Conservation (phyloP, 1,140 invertebrate species). For the Notospermus geniculatus region DNA sequence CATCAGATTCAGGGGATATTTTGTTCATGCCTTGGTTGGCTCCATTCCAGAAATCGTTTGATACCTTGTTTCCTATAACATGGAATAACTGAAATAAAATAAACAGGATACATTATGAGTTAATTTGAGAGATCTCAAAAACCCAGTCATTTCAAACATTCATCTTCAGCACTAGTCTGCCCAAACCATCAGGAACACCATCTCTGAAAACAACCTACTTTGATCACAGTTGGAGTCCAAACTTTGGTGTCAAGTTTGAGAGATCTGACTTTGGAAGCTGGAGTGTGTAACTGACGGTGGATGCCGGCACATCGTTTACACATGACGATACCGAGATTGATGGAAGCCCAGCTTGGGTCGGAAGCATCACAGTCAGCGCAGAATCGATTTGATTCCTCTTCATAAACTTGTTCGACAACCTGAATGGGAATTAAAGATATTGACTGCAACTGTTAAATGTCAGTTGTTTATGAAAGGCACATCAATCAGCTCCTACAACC, state of each 20-base stretch:
- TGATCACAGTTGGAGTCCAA: constrained; percentile 46
- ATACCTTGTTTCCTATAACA: constrained; percentile 41
- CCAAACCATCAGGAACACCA: too few species aligned
- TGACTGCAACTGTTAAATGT: too few species aligned
- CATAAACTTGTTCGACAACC: constrained; percentile 38
- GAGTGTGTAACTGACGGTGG: constrained; percentile 30
- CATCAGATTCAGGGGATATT: constrained; percentile 1
- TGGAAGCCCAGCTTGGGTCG: constrained; percentile 48
- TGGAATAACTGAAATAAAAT: constrained; percentile 37
- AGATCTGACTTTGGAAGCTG: constrained; percentile 40
- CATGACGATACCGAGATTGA: constrained; percentile 42
- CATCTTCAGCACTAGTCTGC: too few species aligned
- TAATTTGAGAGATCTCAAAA: too few species aligned
- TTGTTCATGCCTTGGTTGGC: neutral
- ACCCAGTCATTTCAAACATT: constrained; percentile 2
- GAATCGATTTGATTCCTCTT: constrained; percentile 36
- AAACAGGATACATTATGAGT: too few species aligned
- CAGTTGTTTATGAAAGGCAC: too few species aligned
- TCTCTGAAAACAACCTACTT: constrained; percentile 33
- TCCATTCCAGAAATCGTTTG: constrained; percentile 41
- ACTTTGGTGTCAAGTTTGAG: constrained; percentile 45
- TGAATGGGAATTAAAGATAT: too few species aligned
- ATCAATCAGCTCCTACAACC: too few species aligned
- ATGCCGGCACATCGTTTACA: constrained; percentile 49
- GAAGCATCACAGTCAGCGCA: constrained; percentile 44